Conservation (phyloP, 2,888 invertebrate genomes). For the Gryllus longicercus region DNA sequence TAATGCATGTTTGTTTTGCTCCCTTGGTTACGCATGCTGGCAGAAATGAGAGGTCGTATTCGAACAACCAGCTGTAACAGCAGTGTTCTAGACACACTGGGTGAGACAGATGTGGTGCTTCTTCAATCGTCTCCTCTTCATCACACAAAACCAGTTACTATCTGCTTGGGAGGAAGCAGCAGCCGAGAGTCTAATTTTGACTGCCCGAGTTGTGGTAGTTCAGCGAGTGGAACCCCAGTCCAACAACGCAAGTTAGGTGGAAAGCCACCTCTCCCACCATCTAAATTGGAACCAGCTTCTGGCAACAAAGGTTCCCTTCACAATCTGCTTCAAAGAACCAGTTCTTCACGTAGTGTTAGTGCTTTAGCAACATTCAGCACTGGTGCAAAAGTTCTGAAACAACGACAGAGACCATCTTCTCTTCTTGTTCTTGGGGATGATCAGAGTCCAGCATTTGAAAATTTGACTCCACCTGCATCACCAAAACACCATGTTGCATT, state of each 20-base stretch:
- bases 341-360: slow-evolving; percentile 28
- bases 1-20: no score
- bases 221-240: slow-evolving; percentile 33
- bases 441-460: slow-evolving; percentile 17
- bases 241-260: slow-evolving; percentile 28
- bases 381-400: not conserved
- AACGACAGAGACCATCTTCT: slow-evolving; percentile 34
- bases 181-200: slow-evolving; percentile 22
- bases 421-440: slow-evolving; percentile 32
- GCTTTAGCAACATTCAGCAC: slow-evolving; percentile 20
- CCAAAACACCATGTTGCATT: slow-evolving; percentile 42
- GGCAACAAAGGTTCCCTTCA: slow-evolving; percentile 26
- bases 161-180: slow-evolving; percentile 18
- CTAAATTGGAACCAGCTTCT: slow-evolving; percentile 24
- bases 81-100: slow-evolving; percentile 42
- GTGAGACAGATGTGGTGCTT: slow-evolving; percentile 54
- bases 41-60: slow-evolving; percentile 41
- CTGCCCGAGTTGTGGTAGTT: slow-evolving; percentile 32
- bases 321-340: slow-evolving; percentile 29
- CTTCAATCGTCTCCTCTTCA: slow-evolving; percentile 53
- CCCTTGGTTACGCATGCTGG: not conserved
- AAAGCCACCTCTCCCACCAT: slow-evolving; percentile 29
- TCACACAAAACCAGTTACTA: slow-evolving; percentile 50
- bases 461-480: slow-evolving; percentile 43
- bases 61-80: slow-evolving; percentile 46